These are phyloP conservation scores for Subacronicta megacephala DNA, from an alignment of 2,888 invertebrate genomes.

Conservation along the genomic window DNA sequence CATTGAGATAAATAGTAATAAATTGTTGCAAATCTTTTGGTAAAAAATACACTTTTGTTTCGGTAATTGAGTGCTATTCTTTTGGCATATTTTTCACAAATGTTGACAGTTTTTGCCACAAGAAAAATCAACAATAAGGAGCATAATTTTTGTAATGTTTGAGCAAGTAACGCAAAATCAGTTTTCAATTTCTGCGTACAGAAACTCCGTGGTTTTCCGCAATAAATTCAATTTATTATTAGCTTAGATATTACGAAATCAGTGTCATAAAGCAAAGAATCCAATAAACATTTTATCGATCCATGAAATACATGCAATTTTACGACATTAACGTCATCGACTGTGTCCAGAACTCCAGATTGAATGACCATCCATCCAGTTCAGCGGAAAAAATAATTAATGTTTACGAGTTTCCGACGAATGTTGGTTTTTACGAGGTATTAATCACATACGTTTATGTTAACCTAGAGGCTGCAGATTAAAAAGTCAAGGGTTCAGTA, in stretches of 20 bases:
- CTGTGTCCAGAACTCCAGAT: slow-evolving; percentile 4
- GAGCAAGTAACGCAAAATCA: neutral
- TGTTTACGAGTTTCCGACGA: slow-evolving; percentile 45
- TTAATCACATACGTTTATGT: slow-evolving; percentile 23
- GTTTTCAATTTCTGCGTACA: too few relatives aligned
- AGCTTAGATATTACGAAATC: slow-evolving; percentile 1
- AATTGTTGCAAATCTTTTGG: slow-evolving; percentile 6
- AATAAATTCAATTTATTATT: slow-evolving; percentile 5
- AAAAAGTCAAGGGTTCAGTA: slow-evolving; percentile 51
- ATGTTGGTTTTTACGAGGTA: slow-evolving; percentile 34
- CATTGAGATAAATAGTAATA: slow-evolving; percentile 16
- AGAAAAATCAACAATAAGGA: too few relatives aligned
- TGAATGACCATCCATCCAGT: slow-evolving; percentile 13
- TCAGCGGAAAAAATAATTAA: slow-evolving; percentile 29
- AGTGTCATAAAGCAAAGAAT: slow-evolving; percentile 14
- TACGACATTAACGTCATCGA: slow-evolving; percentile 26
- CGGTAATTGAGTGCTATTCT: neutral
- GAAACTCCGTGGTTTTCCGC: neutral
- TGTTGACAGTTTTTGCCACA: neutral
- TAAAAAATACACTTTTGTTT: slow-evolving; percentile 18
- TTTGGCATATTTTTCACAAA: neutral
- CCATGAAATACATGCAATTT: slow-evolving; percentile 31
- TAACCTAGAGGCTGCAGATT: slow-evolving; percentile 25
- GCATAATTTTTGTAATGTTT: too few relatives aligned
- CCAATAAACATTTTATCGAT: slow-evolving; percentile 34